These are phyloP conservation scores for Empis livida DNA, from an alignment of 2,888 invertebrate species.

Conservation along the genomic window DNA sequence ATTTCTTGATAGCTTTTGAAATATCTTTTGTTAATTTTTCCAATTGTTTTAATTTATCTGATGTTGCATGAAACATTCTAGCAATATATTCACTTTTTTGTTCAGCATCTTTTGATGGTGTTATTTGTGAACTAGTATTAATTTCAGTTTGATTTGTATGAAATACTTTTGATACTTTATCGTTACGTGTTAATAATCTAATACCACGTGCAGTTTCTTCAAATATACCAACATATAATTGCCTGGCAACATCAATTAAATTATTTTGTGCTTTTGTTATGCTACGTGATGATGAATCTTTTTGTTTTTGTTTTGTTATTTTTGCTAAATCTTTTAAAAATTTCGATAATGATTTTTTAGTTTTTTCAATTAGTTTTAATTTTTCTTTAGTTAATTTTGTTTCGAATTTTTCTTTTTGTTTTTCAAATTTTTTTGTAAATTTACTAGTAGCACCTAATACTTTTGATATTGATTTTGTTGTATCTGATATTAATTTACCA, in stretches of 20 bases:
- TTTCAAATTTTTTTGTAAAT: constrained; percentile 2
- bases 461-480: constrained; percentile 2
- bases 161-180: too few species aligned
- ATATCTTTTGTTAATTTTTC: constrained; percentile 6
- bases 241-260: constrained; percentile 3
- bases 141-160: too few species aligned
- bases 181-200: too few species aligned
- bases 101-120: too few species aligned
- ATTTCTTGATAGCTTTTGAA: constrained; percentile 6
- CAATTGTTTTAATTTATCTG: constrained; percentile 6
- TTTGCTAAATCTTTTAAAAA: constrained; percentile 5
- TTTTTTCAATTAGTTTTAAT: constrained; percentile 6
- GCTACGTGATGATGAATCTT: neutral
- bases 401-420: constrained; percentile 5
- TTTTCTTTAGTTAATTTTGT: constrained; percentile 1
- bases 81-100: neutral
- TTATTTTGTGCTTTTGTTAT: constrained; percentile 1
- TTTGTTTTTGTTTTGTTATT: neutral
- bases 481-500: neutral
- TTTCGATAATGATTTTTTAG: constrained; percentile 4
- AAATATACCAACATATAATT: constrained; percentile 1
- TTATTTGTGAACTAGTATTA: too few species aligned
- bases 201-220: constrained; percentile 4
- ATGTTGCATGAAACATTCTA: constrained; percentile 4
- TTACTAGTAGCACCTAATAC: constrained; percentile 2